Evolutionary conservation across 2,888 invertebrate genomes (phyloP), one percentile per base, ranked within the genome.

Genomic region (Oeneis ivallda): DNA sequence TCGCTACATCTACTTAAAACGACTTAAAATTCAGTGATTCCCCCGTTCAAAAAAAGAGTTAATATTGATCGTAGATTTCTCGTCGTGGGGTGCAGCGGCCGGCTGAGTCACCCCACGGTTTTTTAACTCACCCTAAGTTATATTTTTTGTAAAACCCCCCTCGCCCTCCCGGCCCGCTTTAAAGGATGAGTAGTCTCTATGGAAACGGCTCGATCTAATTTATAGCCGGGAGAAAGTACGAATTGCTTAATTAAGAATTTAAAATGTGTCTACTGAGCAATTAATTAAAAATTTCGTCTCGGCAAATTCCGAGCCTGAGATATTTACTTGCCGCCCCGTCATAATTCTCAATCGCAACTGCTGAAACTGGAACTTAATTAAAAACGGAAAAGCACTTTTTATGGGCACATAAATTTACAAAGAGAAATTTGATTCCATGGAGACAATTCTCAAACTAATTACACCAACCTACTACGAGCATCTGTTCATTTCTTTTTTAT

Each of bases 1-100:
- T 71, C 67, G 66, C 64, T 61, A 66, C 70, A 65, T 67, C 75
- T 79, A 81, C 82, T 87, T 83, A 85, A 86, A 86, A 84, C 81
- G 85, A 88, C 84, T 89, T 89, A 87, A 91, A 90, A 89, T 88
- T 89, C 88, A 86, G 82, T 86, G 82, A 88, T 86, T 89, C 87
- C 82, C n/a, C 80, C 82, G 85, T 89, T 86, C 81, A 89, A 92
- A 92, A 89, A 92, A 92, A 92, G 92, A 92, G 92, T 92, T 92
- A 92, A 92, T 92, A 92, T 92, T 92, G 92, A 92, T 92, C 92
- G 92, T 89, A 87, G 91, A 90, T 92, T 92, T 92, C 86, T 89
- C 89, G 81, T 85, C 87, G 91, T 90, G 92, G 92, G 92, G 92
- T 91, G 92, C 92, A 92, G 85, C 91, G 92, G 91, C 90, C 91